phyloP scores from a whole-genome alignment of 2,113 vertebrate species.

The Labrus mixtus region DNA sequence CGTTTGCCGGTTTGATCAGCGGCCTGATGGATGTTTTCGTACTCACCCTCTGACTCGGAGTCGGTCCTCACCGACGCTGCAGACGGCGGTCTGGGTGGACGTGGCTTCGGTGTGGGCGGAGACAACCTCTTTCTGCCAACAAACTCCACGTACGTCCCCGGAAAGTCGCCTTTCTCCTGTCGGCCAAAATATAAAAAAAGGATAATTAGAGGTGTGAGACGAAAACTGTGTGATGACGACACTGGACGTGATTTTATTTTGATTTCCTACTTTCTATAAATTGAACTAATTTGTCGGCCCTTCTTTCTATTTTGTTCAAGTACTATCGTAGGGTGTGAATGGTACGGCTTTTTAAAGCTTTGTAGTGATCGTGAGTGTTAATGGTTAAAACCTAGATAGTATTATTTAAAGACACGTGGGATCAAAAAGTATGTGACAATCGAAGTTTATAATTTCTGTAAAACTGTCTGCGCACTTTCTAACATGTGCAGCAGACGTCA shows the following conservation, averaged over 20 bases:
- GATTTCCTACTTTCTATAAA: no score
- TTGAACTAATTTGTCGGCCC: no score
- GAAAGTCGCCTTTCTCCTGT: constrained; percentile 90
- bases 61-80: constrained; percentile 80
- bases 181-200: background rate
- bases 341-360: no score
- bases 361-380: no score
- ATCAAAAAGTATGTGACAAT: no score
- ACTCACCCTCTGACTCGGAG: constrained; percentile 73
- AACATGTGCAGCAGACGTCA: background rate
- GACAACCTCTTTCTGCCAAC: constrained; percentile 88
- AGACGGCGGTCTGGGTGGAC: constrained; percentile 87
- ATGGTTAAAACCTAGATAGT: no score
- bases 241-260: no score
- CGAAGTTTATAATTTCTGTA: no score
- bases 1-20: background rate
- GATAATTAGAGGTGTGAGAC: background rate
- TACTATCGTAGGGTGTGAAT: no score
- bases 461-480: no score
- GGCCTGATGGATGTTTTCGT: background rate
- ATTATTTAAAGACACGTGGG: no score
- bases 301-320: no score
- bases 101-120: constrained; percentile 86
- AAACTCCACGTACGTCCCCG: constrained; percentile 92
- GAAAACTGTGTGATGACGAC: background rate